Percentiles rank a stretch among this genome's conserved stretches.
phyloP scores from a whole-genome alignment of 2,797 vertebrate genomes.

The Cyclura pinguis region DNA sequence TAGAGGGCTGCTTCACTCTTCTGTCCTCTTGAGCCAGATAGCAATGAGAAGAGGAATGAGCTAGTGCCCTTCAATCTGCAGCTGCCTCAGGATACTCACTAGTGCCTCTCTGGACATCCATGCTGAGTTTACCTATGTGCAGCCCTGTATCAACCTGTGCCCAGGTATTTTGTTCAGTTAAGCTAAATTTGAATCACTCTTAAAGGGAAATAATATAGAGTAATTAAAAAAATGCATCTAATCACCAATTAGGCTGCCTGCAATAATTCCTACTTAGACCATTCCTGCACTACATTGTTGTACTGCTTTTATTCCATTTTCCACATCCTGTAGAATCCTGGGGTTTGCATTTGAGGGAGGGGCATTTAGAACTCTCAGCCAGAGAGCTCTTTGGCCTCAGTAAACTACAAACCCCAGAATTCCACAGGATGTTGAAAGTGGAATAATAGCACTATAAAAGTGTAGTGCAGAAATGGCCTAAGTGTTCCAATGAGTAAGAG shows the following conservation, averaged over 20 bases:
- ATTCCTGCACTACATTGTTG: too few relatives aligned
- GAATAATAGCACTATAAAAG: too few relatives aligned
- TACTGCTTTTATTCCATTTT: too few relatives aligned
- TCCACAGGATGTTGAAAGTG: too few relatives aligned
- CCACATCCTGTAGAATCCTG: too few relatives aligned
- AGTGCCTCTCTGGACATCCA: neutral
- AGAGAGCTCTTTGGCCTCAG: too few relatives aligned
- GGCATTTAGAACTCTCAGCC: too few relatives aligned
- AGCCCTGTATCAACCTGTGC: neutral
- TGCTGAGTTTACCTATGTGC: neutral
- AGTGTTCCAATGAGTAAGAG: neutral
- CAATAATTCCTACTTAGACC: neutral
- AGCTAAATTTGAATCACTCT: neutral
- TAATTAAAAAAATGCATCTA: neutral
- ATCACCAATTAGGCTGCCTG: neutral
- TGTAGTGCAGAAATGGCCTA: too few relatives aligned
- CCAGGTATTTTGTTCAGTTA: neutral
- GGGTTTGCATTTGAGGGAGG: too few relatives aligned
- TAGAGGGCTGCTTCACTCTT: neutral
- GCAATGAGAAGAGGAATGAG: neutral
- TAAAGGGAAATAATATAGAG: neutral
- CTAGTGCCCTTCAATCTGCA: neutral
- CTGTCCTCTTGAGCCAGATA: neutral
- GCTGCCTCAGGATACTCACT: neutral
- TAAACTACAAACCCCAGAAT: too few relatives aligned